Base-by-base conservation (phyloP, 2,797 vertebrate genomes). In the Chrosomus eos region DNA sequence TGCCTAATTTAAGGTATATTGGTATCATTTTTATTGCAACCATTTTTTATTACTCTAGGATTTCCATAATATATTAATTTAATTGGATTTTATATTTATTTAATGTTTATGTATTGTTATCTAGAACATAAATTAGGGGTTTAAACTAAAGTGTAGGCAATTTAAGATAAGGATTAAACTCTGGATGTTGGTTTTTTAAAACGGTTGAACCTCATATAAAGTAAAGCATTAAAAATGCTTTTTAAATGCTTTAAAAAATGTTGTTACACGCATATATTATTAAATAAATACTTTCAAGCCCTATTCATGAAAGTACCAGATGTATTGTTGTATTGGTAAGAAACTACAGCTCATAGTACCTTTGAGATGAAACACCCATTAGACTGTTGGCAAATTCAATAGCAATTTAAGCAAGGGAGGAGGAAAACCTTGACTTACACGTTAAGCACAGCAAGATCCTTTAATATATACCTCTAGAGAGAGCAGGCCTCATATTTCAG, bases 321-420 rank as follows among this genome's bases (percentile, higher is more conserved):
- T 79, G 60, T 79, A 38, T 36, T 79, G 36, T 84, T 26, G 72
- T 68, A 62, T 82, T 33, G 82, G 31, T 58, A 81, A 80, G 66
- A 82, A 84, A 71, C 26, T 10, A 36, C 21, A 48, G 74, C 36
- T 80, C 73, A 28, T 79, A 73, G 76, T 33, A 81, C 87, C 64
- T 68, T 71, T 76, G 7, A 88, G 89, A 86, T 86, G 82, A 90
- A 91, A 89, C 80, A 80, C 83, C 51, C 89, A 90, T 90, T 87
- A 88, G 86, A 85, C 84, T 26, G 2, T 23, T 74, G 90, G 81
- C 90, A 93, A 94, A 93, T 88, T 91, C 92, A 89, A 92, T 92
- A 93, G 90, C 91, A 93, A 91, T 93, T 91, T 92, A 91, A 89
- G 89, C 72, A 62, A 87, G 77, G 87, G 76, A 90, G 81, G 86